Conservation (phyloP, 2,113 vertebrate species). For the Scomber japonicus region DNA sequence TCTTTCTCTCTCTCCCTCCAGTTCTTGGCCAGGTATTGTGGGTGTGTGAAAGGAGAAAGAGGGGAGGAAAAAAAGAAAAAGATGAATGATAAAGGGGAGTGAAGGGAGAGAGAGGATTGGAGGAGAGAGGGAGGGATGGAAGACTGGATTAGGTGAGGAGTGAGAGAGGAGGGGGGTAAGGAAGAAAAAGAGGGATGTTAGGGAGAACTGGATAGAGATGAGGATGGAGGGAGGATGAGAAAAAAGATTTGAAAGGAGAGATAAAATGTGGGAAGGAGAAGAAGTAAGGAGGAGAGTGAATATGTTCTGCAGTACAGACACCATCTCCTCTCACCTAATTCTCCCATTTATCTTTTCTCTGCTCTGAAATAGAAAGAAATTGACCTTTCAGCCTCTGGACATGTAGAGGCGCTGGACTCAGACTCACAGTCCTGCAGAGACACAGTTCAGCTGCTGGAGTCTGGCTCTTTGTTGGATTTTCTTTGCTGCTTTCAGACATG, state of each 20-base stretch:
- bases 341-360: constrained; percentile 57
- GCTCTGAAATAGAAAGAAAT: constrained; percentile 50
- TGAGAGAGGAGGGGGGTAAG: neutral
- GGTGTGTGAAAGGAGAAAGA: constrained; percentile 2
- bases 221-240: neutral
- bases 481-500: neutral
- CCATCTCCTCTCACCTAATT: constrained; percentile 54
- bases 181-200: neutral
- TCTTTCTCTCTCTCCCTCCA: constrained; percentile 1
- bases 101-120: neutral
- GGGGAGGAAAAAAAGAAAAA: neutral
- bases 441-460: constrained; percentile 1
- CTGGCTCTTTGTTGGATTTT: neutral
- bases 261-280: neutral
- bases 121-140: neutral
- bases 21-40: constrained; percentile 25
- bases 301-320: constrained; percentile 24
- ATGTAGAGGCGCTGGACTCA: neutral
- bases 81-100: constrained; percentile 4
- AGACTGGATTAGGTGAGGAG: neutral
- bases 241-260: neutral
- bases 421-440: neutral
- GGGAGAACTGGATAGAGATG: neutral
- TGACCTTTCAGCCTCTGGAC: constrained; percentile 57
- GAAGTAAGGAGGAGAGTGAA: neutral